These are phyloP conservation scores for Endomychus coccineus DNA, from an alignment of 2,888 invertebrate genomes.

Conservation along the genomic window DNA sequence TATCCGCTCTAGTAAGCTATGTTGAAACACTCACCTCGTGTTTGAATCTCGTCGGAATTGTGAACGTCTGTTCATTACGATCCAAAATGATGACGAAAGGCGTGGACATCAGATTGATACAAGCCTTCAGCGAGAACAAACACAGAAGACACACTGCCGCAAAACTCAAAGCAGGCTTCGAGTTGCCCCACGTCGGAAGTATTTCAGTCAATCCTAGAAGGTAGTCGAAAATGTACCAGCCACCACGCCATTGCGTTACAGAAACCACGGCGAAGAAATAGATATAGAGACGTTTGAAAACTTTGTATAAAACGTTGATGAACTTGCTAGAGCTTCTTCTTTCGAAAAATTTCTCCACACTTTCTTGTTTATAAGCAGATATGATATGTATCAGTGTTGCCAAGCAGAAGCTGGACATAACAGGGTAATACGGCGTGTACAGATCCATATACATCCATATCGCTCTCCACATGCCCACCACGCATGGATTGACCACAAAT, in stretches of 20 bases:
- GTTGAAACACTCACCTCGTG: conserved; percentile 40
- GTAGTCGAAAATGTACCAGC: conserved; percentile 44
- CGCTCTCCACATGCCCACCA: conserved; percentile 81
- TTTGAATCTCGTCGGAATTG: conserved; percentile 52
- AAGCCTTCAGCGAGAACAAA: conserved; percentile 41
- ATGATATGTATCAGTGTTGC: too few species aligned
- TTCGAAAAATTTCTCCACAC: too few species aligned
- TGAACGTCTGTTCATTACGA: conserved; percentile 50
- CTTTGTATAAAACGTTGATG: too few species aligned
- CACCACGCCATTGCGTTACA: conserved; percentile 49
- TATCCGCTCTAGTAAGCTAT: too few species aligned
- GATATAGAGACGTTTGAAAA: too few species aligned
- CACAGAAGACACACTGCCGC: conserved; percentile 22
- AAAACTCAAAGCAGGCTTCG: conserved; percentile 7
- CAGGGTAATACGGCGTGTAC: too few species aligned
- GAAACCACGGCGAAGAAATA: conserved; percentile 41
- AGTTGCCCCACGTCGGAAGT: too few species aligned
- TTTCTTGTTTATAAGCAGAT: too few species aligned
- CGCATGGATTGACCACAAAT: conserved; percentile 67
- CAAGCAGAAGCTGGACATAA: too few species aligned
- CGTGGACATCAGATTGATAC: conserved; percentile 50
- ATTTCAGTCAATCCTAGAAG: neutral
- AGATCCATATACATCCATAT: conserved; percentile 76
- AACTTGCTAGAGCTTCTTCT: too few species aligned
- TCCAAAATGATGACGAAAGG: conserved; percentile 55